Base-by-base conservation (phyloP, 2,797 vertebrate genomes). In the Chelon labrosus region DNA sequence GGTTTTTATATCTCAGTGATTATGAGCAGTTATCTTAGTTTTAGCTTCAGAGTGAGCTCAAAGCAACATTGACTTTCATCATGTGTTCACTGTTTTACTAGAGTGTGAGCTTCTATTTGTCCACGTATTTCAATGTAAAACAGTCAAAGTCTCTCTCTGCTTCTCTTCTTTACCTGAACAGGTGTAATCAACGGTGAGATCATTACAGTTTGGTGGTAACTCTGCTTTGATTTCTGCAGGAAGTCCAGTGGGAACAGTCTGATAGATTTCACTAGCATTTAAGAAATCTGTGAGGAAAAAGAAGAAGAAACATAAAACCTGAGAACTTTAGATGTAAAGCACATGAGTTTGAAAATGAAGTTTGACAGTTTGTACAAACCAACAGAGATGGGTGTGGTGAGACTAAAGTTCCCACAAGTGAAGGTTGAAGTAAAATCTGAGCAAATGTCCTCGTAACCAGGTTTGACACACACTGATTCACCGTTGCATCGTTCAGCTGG, bases 211-310 rank as follows among this genome's bases (percentile, higher is more conserved):
- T 7, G 1, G 4, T 3, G 16, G 73, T 9, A 70, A 59, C 2
- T n/a, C 0, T 22, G 0, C 0, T 10, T 60, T 0, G 3, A 91
- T 80, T 2, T 25, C 0, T 6, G 1, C 39, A 44, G 88, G 85
- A 58, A 88, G 25, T 52, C 0, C 0, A 0, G 1, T 2, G 5
- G 4, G 0, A 54, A 0, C 0, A 1, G 0, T 1, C 20, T 35
- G 41, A 0, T 0, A 0, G 31, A 88, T 77, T 10, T 66, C 8
- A 0, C 0, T 35, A 65, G 3, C 0, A 52, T 84, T 1, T 53
- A 85, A 76, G 25, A 69, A 68, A 37, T 59, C 72, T 82, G 7
- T 31, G 42, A 2, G n/a, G 50, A 46, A 54, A 49, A 4, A 9
- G 2, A 19, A 37, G 5, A 59, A 17, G 42, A 7, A 31, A 31